Base-by-base conservation (phyloP, 2,888 invertebrate species). In the Andrena camellia region DNA sequence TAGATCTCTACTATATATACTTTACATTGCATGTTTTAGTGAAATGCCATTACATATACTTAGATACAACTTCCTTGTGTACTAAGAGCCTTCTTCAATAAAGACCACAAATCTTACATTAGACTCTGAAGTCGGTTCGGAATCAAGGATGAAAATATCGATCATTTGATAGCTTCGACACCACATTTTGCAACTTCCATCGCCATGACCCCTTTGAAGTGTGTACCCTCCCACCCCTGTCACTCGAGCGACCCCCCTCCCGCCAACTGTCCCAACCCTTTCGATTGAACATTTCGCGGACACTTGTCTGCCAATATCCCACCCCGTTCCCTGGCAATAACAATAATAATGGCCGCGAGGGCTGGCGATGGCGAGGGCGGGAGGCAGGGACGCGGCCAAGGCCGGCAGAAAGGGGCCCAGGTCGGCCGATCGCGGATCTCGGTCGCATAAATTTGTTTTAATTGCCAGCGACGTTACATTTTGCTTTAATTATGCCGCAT, bases 401-500 rank as follows among this genome's bases (percentile, higher is more conserved):
- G 88, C 84, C 85, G 85, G 86, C 83, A 86, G 88, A 85, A 88
- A 88, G 85, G 88, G 88, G 89, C 88, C 87, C 90, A 84, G 89
- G 88, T 90, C 89, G 91, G 88, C 92, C 93, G 94, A 94, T 94
- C 94, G 93, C 93, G 93, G 93, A 94, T 94, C 94, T 94, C 91
- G 93, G 93, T 94, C 94, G 94, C 94, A 94, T 94, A 94, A 94
- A 94, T 94, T 94, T 94, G 94, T 94, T 94, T 94, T 94, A 94
- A 94, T 94, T 94, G 94, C 94, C 94, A 94, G 93, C 93, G 94
- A 94, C 94, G 94, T 94, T 94, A 93, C 94, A 94, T 94, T 94
- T 94, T 94, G 94, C 94, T 94, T 94, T 94, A 94, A 94, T 94
- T 94, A 94, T 94, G 94, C 94, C 94, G 94, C 94, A 94, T 94